Percentiles rank a stretch among this genome's conserved stretches.
Evolutionary conservation across 37 sponge, comb jelly and placozoan species (phyloP).

Genomic region (Halisarca cf. caerulea): DNA sequence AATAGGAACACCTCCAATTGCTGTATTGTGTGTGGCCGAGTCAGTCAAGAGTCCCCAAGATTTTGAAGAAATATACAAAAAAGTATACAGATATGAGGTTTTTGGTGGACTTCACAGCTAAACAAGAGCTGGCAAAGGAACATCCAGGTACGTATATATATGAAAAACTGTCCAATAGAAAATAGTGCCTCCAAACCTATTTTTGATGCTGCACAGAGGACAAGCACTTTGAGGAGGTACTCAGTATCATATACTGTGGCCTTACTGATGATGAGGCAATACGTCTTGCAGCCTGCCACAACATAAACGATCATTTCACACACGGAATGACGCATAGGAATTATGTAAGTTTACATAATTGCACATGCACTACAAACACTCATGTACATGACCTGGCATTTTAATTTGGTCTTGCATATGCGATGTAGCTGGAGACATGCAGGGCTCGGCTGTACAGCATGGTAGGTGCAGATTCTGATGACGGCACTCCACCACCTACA

Average conservation of each 20-base stretch:
- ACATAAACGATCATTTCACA: not conserved
- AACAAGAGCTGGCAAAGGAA: not conserved
- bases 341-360: not conserved
- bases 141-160: not conserved
- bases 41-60: not conserved
- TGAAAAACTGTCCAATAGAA: too few species aligned
- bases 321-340: not conserved
- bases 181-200: too few species aligned
- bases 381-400: not conserved
- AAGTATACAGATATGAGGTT: conserved; percentile 4
- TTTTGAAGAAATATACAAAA: not conserved
- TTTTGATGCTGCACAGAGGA: too few species aligned
- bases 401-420: too few species aligned
- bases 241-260: not conserved
- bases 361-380: not conserved
- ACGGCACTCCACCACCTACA: not conserved
- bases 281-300: not conserved
- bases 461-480: not conserved
- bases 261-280: not conserved
- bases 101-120: conserved; percentile 1
- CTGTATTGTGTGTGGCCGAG: not conserved
- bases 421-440: not conserved
- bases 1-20: not conserved
- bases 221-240: not conserved
- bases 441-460: not conserved